Evolutionary conservation across 2,888 invertebrate species (phyloP), one percentile per base, ranked within the genome.

Genomic region (Ecliptopera silaceata): DNA sequence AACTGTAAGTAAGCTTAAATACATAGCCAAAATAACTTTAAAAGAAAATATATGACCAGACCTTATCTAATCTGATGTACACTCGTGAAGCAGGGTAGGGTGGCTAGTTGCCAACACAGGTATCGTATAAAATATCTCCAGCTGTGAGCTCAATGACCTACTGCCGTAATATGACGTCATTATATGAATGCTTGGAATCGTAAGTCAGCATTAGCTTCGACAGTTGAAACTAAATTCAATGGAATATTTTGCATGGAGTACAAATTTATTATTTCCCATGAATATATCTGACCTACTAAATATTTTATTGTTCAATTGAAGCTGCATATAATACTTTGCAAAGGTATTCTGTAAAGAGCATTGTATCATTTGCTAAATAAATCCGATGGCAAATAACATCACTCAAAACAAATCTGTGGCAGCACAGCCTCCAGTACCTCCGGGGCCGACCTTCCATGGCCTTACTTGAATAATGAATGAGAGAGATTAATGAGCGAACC

Each of bases 401-500:
- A 15, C 36, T 57, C 39, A 47, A 53, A 50, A 60, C 34, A 47
- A 48, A 60, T 52, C 45, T 18, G 42, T 32, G 36, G 41, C 29
- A 32, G 46, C 34, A 44, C 43, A 46, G 32, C 41, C 31, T 53
- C 22, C 47, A 50, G 38, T 34, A 39, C 15, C 32, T 44, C 26
- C 34, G 44, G 43, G 46, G 42, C 45, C 58, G 60, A 62, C 53
- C 60, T 55, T 46, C 54, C 20, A 31, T 34, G 39, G 45, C 54
- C 51, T 47, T 46, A 22, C 53, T 56, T 61, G 68, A 68, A 69
- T 68, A 69, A 65, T 64, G 51, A 65, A 63, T 58, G 61, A 55
- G 44, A 12, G 50, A 62, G 61, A 65, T 64, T 62, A 65, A 64
- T 56, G 59, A 50, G 43, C 31, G 49, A 44, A 61, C 62, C 63